phyloP scores from a whole-genome alignment of 2,888 invertebrate genomes.

The Acronicta aceris region DNA sequence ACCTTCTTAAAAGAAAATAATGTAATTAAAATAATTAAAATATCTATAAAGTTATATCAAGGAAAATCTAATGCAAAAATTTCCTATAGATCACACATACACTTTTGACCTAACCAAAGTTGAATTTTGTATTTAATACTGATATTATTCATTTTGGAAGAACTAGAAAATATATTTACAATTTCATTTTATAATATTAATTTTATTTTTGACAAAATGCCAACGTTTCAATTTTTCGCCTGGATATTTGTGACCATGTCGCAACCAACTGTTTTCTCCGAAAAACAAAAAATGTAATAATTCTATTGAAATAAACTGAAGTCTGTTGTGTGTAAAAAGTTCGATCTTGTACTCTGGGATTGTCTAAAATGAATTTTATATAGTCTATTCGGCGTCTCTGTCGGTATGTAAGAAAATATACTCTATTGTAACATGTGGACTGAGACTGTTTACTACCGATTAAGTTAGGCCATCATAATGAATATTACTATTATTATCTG shows the following conservation, averaged over 20 bases:
- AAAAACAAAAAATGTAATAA: slow-evolving; percentile 54
- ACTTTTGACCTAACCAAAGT: slow-evolving; percentile 88
- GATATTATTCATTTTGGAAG: slow-evolving; percentile 87
- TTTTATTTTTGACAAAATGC: slow-evolving; percentile 70
- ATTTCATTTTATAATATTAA: slow-evolving; percentile 64
- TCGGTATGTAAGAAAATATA: slow-evolving; percentile 86
- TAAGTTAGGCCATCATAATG: slow-evolving; percentile 36
- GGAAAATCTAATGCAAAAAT: slow-evolving; percentile 81
- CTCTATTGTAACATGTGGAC: slow-evolving; percentile 84
- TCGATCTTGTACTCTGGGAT: slow-evolving; percentile 89
- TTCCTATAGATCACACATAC: slow-evolving; percentile 87
- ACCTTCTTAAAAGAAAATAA: slow-evolving; percentile 76
- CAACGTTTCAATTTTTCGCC: slow-evolving; percentile 85
- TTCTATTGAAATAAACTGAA: slow-evolving; percentile 70
- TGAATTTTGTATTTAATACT: slow-evolving; percentile 89
- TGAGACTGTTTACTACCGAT: slow-evolving; percentile 62
- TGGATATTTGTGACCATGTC: slow-evolving; percentile 85
- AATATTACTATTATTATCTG: slow-evolving; percentile 27
- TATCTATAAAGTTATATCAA: slow-evolving; percentile 82
- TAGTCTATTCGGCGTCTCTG: slow-evolving; percentile 84
- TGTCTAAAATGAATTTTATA: slow-evolving; percentile 86
- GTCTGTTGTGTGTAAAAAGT: slow-evolving; percentile 86
- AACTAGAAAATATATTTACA: slow-evolving; percentile 89
- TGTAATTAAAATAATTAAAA: slow-evolving; percentile 69
- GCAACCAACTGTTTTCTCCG: slow-evolving; percentile 82